These are phyloP conservation scores for Eretmocerus hayati DNA, from an alignment of 2,888 invertebrate genomes.

Conservation along the genomic window DNA sequence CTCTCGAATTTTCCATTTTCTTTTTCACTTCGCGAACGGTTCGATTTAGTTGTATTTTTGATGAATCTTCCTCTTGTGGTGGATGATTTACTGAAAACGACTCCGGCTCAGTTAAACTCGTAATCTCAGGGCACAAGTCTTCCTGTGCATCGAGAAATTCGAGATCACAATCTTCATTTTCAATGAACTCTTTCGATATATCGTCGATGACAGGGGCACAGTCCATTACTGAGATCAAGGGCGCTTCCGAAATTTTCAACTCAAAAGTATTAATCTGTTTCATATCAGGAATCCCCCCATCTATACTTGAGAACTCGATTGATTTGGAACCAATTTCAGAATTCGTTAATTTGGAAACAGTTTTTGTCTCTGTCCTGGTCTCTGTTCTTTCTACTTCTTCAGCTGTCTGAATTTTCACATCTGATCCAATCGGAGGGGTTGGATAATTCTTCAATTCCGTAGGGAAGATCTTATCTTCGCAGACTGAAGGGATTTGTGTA, in stretches of 20 bases:
- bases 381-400: too few species aligned
- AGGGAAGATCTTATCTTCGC: too few species aligned
- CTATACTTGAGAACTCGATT: constrained; percentile 1
- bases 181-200: neutral
- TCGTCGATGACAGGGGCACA: constrained; percentile 26
- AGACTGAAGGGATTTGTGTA: too few species aligned
- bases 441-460: too few species aligned
- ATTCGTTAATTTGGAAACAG: constrained; percentile 1
- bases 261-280: constrained; percentile 28
- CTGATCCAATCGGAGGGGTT: too few species aligned
- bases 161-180: neutral
- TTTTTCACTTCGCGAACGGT: neutral
- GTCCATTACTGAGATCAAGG: constrained; percentile 34
- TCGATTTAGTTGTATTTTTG: neutral
- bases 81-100: neutral
- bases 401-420: too few species aligned
- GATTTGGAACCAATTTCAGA: constrained; percentile 11
- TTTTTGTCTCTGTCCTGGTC: too few species aligned
- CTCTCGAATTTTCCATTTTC: neutral
- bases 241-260: constrained; percentile 33
- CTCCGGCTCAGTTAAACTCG: neutral
- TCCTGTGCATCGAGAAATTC: constrained; percentile 3
- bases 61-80: neutral
- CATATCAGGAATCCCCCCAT: neutral
- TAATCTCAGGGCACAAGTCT: constrained; percentile 6